Evolutionary conservation across 2,113 vertebrate species (phyloP).

Genomic region (Nesogale talazaci): DNA sequence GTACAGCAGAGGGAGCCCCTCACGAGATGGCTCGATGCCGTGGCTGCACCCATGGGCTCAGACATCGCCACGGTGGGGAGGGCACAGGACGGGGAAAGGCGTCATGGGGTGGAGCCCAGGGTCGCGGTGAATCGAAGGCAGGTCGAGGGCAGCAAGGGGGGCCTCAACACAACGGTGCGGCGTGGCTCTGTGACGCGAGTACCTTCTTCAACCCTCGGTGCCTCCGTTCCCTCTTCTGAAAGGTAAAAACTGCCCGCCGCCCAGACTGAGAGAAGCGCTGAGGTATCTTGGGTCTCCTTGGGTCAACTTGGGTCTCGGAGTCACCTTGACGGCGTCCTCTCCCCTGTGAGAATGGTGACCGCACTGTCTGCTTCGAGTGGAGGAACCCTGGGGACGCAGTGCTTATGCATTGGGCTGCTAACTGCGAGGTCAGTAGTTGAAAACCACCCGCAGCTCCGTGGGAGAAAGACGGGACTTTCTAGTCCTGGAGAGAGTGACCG

Average conservation of each 20-base stretch:
- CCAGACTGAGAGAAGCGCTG: neutral
- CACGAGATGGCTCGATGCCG: neutral
- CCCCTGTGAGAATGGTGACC: neutral
- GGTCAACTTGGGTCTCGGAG: neutral
- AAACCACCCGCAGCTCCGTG: too few species aligned
- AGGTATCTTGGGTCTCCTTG: neutral
- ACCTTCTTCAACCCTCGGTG: neutral
- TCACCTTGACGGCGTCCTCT: neutral
- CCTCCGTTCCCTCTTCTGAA: slow-evolving; percentile 25
- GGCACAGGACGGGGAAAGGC: neutral
- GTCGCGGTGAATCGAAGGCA: neutral
- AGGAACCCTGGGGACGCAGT: too few species aligned
- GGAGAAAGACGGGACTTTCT: too few species aligned
- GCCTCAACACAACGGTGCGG: too few species aligned
- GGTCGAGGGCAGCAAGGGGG: too few species aligned
- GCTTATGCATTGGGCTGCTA: too few species aligned
- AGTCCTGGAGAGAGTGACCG: too few species aligned
- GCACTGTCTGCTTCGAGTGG: neutral
- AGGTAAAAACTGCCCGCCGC: neutral
- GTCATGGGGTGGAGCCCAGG: neutral
- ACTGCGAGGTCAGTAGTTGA: too few species aligned
- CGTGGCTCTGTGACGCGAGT: neutral
- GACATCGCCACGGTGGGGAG: too few species aligned
- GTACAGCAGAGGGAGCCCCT: neutral
- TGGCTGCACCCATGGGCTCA: neutral